Conservation (phyloP, 1,140 invertebrate species). For the Zaprionus kolodkinae region DNA sequence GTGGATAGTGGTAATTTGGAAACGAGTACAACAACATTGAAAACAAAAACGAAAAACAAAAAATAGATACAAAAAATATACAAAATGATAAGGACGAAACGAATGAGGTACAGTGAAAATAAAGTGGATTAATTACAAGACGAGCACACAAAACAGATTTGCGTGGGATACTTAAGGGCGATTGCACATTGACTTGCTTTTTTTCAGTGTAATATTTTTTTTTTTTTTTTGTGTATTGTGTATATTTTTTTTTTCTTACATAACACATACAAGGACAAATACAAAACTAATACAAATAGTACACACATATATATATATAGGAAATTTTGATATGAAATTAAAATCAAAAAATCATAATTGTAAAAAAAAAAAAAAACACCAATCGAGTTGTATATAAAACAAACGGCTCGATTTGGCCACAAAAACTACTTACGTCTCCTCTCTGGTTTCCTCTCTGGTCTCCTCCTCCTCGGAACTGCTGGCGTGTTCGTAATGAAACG, state of each 20-base stretch:
- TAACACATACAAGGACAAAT: constrained; percentile 51
- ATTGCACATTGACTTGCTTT: constrained; percentile 57
- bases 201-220: constrained; percentile 4
- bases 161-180: constrained; percentile 19
- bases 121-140: constrained; percentile 65
- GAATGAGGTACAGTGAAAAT: constrained; percentile 53
- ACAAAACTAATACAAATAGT: constrained; percentile 33
- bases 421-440: constrained; percentile 88
- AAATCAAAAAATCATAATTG: constrained; percentile 47
- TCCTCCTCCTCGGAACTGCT: constrained; percentile 88
- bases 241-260: constrained; percentile 33
- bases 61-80: constrained; percentile 54
- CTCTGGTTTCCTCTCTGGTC: constrained; percentile 86
- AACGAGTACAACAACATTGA: constrained; percentile 72
- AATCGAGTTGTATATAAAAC: constrained; percentile 50
- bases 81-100: constrained; percentile 48
- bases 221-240: constrained; percentile 34
- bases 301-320: constrained; percentile 47
- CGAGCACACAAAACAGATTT: constrained; percentile 56
- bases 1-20: neutral
- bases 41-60: constrained; percentile 65
- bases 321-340: constrained; percentile 31
- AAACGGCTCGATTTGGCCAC: constrained; percentile 63
- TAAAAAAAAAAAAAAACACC: constrained; percentile 62
- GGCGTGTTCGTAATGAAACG: constrained; percentile 73